Percentiles rank a stretch among this genome's conserved stretches.
Evolutionary conservation across 2,797 vertebrate species (phyloP).

Genomic region (Anomalospiza imberbis): DNA sequence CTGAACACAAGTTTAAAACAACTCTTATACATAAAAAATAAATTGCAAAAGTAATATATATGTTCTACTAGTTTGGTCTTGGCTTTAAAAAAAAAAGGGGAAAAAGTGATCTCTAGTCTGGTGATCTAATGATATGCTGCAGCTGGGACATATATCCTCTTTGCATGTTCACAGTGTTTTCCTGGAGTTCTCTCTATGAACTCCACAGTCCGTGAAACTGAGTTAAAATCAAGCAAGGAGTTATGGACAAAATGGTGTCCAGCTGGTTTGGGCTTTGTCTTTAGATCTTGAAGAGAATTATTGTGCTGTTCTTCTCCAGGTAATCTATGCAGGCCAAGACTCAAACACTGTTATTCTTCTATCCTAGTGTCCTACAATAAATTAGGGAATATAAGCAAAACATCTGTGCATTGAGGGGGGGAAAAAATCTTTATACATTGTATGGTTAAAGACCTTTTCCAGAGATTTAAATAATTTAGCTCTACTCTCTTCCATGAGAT

Average conservation of each 20-base stretch:
- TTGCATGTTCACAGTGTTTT: not conserved
- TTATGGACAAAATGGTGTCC: not conserved
- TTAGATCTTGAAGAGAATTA: not conserved
- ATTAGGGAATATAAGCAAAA: not conserved
- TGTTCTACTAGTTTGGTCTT: not conserved
- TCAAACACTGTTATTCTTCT: not conserved
- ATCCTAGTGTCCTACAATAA: not conserved
- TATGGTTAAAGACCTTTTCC: not conserved
- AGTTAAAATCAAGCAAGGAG: not conserved
- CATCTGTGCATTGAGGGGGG: rapidly evolving
- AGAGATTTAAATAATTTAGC: not conserved
- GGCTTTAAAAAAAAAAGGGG: not conserved
- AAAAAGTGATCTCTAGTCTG: not conserved
- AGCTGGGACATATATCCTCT: not conserved
- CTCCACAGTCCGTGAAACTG: not conserved
- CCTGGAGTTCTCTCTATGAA: not conserved
- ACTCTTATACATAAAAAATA: not conserved
- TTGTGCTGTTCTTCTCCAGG: not conserved
- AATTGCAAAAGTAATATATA: not conserved
- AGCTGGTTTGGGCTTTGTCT: not conserved
- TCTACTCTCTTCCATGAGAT: not conserved
- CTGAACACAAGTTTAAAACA: not conserved
- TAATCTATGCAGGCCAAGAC: not conserved
- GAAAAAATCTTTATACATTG: not conserved
- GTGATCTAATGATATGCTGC: not conserved